These are phyloP conservation scores for Sarotherodon lohbergeri DNA, from an alignment of 2,113 vertebrate genomes.

Conservation along the genomic window DNA sequence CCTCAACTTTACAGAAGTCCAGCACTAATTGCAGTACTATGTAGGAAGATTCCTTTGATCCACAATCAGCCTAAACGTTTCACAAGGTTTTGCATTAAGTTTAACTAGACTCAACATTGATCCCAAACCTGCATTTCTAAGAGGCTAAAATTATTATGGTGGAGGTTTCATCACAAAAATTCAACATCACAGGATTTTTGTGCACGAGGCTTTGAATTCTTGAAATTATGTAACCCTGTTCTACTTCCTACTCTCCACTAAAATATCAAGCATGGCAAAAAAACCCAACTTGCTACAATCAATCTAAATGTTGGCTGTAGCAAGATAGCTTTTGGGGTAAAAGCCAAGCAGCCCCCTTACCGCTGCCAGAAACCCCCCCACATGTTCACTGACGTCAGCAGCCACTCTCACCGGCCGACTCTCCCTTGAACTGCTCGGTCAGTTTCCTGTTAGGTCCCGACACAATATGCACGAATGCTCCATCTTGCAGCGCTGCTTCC, in stretches of 20 bases:
- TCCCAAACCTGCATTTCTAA: neutral
- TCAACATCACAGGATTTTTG: neutral
- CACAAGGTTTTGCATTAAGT: neutral
- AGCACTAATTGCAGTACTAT: neutral
- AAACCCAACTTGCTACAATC: accelerated
- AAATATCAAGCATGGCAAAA: neutral
- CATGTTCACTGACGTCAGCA: conserved; percentile 26
- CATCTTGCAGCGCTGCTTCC: conserved; percentile 25
- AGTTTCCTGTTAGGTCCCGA: conserved; percentile 43
- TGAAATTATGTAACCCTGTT: neutral
- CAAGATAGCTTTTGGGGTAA: neutral
- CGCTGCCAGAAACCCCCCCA: neutral
- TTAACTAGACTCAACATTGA: neutral
- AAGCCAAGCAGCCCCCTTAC: neutral
- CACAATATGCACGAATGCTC: conserved; percentile 48
- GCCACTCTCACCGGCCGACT: neutral
- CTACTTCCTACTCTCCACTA: neutral
- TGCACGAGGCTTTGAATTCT: neutral
- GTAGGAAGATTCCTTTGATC: neutral
- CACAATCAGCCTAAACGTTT: neutral
- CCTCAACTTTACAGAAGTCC: neutral
- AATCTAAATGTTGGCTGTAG: neutral
- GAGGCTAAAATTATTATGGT: neutral
- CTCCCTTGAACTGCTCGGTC: conserved; percentile 32
- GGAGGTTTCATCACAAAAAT: neutral